Base-by-base conservation (phyloP, 2,113 vertebrate genomes). In the Probosciger aterrimus region DNA sequence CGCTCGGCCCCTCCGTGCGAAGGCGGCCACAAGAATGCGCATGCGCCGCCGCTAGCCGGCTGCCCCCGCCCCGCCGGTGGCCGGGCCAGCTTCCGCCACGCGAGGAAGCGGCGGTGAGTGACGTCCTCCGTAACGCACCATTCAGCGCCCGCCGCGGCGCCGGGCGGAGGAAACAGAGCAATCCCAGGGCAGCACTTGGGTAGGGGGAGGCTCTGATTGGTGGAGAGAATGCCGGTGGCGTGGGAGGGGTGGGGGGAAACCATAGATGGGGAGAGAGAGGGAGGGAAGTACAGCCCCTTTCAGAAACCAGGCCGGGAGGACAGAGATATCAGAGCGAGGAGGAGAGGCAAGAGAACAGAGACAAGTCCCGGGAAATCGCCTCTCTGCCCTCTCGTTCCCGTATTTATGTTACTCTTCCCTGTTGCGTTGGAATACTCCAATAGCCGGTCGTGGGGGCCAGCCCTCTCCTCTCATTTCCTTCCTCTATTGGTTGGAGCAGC, bases 261-360 rank as follows among this genome's bases (percentile, higher is more conserved):
- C 46, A 74, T 18, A 5, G 46, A 2, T 27, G 67, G 46, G 53
- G 76, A 53, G 31, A 74, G 74, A 30, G 57, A 16, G 7, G 65
- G 33, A 53, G 57, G 43, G 44, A 39, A 44, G 74, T 43, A 57
- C 43, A 35, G 46, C 24, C 28, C 1, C 30, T 18, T 8, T 25
- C 25, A 10, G 33, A 30, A 37, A 14, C 2, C 6, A 15, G 43
- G 1, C 0, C 2, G 7, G 41, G 6, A 0, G 4, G 1, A 8
- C 6, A 1, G 19, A 35, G 7, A 39, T n/a, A 20, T 6, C 16
- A 10, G 30, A n/a, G 15, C 1, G 4, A 3, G 3, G 1, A 64
- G 41, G 0, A 3, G 14, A 19, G 5, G 0, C 0, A 5, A 5
- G 18, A 18, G 8, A 9, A 7, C 1, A 5, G 9, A n/a, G 9